Conservation (phyloP, 2,113 vertebrate genomes). For the Suricata suricatta region DNA sequence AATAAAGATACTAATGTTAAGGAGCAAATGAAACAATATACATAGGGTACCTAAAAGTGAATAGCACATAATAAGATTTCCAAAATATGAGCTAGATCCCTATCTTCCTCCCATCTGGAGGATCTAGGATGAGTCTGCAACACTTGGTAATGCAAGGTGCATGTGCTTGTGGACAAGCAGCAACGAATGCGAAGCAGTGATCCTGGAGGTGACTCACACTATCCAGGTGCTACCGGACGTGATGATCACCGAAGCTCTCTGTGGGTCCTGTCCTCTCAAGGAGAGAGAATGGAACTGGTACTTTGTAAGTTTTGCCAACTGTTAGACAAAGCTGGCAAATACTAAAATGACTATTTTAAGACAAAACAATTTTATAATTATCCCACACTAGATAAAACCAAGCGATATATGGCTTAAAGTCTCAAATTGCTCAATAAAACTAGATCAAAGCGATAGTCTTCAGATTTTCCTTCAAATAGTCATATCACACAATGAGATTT, state of each 20-base stretch:
- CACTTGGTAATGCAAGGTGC: neutral
- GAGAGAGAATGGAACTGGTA: neutral
- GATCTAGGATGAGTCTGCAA: neutral
- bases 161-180: neutral
- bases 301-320: neutral
- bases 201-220: neutral
- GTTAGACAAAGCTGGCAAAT: constrained; percentile 21
- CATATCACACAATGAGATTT: neutral
- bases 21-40: neutral
- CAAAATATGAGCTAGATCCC: neutral
- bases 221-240: neutral
- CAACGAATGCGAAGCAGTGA: neutral
- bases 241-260: neutral
- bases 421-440: neutral
- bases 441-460: neutral
- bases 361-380: constrained; percentile 27
- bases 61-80: neutral
- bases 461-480: neutral
- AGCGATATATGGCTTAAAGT: neutral
- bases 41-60: neutral
- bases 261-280: neutral
- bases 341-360: neutral
- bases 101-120: neutral
- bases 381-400: neutral
- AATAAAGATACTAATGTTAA: neutral